Evolutionary conservation across 2,797 vertebrate species (phyloP), one percentile per base, ranked within the genome.

Genomic region (Silurus aristotelis): DNA sequence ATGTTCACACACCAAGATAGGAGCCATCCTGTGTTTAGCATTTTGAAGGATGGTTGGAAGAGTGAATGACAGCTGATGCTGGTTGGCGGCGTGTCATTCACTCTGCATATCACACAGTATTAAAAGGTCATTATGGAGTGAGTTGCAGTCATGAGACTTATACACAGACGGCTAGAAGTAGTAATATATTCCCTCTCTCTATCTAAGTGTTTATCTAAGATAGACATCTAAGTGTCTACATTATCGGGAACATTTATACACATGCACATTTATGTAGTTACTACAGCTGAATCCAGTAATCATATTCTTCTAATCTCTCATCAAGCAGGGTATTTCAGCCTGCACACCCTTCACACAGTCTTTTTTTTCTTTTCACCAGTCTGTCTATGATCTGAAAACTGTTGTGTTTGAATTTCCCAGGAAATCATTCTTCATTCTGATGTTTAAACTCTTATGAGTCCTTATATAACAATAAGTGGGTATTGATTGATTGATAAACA

Each of bases 131-230:
- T 86, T 31, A 48, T 82, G 27, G 63, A 76, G 80, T 73, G 68
- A 72, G 31, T 58, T 81, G 61, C 61, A 73, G 43, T 80, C 25
- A 77, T 86, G 68, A 86, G 63, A 4, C 48, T 67, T 81, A 48
- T 43, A 68, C n/a, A 66, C 72, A 52, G 31, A 38, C 17, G 15
- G 67, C 66, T n/a, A 61, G 14, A 68, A 81, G 80, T 82, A 76
- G 61, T 22, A 56, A 5, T 12, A 58, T 89, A 90, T 92, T 91
- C 88, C 91, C 31, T 76, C 6, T 64, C 6, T 25, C 12, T 79
- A 31, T 38, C 14, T 7, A 2, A 46, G 38, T 2, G 1, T 31
- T 58, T 4, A 38, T n/a, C n/a, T 38, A 38, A 38, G 4, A 38
- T 38, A 38, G 38, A 38, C 5, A 25, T 6, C n/a, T 10, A 3